phyloP scores from a whole-genome alignment of 2,797 vertebrate genomes.

The Chloroceryle inda region DNA sequence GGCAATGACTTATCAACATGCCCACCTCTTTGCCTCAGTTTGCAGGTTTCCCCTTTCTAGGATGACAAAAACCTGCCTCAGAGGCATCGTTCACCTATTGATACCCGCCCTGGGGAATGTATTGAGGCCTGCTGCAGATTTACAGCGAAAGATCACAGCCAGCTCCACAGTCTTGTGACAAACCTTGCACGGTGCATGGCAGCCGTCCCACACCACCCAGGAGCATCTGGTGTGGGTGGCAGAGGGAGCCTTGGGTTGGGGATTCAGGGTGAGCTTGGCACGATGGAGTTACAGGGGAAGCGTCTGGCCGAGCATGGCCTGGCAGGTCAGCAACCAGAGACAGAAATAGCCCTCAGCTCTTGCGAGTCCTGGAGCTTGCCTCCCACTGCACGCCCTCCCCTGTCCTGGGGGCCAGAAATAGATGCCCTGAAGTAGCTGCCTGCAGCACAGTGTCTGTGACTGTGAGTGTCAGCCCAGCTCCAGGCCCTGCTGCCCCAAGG shows the following conservation, averaged over 20 bases:
- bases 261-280: background rate
- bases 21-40: background rate
- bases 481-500: background rate
- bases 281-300: background rate
- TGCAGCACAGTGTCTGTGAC: background rate
- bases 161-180: accelerated
- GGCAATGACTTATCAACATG: background rate
- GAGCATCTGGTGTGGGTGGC: background rate
- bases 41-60: too few species aligned
- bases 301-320: background rate
- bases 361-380: background rate
- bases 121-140: background rate
- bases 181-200: accelerated
- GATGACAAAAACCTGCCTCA: background rate
- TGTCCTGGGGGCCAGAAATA: background rate
- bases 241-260: background rate
- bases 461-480: background rate
- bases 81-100: background rate
- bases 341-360: constrained; percentile 33
- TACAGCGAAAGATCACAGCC: background rate
- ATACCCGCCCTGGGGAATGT: background rate
- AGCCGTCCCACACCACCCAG: accelerated
- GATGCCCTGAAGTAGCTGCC: background rate
- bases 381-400: background rate
- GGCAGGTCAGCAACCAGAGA: background rate